Conservation (phyloP, 2,113 vertebrate genomes). For the Mesitornis unicolor region DNA sequence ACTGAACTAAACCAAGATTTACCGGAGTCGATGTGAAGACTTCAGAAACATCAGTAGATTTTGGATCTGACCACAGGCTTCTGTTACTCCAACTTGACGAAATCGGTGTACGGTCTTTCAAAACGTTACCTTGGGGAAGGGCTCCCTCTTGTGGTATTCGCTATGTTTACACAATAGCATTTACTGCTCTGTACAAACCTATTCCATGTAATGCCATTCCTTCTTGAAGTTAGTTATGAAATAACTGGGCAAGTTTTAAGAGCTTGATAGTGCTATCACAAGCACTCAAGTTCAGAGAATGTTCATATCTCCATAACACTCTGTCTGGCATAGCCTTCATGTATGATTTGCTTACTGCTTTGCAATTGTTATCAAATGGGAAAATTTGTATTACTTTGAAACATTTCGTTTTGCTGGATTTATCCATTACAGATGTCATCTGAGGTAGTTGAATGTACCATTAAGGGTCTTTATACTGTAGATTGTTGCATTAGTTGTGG, state of each 20-base stretch:
- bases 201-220: rapidly evolving
- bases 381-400: neutral
- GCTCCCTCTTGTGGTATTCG: neutral
- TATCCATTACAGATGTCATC: neutral
- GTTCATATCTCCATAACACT: rapidly evolving
- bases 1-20: rapidly evolving
- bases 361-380: too few relatives aligned
- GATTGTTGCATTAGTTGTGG: neutral
- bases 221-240: neutral
- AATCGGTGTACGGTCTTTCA: rapidly evolving
- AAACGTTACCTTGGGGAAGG: neutral
- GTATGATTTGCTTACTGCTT: rapidly evolving
- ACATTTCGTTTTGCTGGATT: rapidly evolving
- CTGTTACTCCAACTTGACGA: too few relatives aligned
- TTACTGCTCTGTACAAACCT: rapidly evolving
- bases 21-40: too few relatives aligned
- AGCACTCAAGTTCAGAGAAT: neutral
- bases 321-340: rapidly evolving
- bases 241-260: rapidly evolving
- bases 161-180: neutral
- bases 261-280: rapidly evolving
- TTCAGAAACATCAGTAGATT: neutral
- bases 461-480: neutral
- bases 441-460: neutral
- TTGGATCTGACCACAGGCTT: too few relatives aligned